A percentile compares a stretch with the other conserved stretches of the same genome.
These are phyloP conservation scores for Anolis carolinensis DNA, from an alignment of 2,113 vertebrate genomes.

Conservation along the genomic window DNA sequence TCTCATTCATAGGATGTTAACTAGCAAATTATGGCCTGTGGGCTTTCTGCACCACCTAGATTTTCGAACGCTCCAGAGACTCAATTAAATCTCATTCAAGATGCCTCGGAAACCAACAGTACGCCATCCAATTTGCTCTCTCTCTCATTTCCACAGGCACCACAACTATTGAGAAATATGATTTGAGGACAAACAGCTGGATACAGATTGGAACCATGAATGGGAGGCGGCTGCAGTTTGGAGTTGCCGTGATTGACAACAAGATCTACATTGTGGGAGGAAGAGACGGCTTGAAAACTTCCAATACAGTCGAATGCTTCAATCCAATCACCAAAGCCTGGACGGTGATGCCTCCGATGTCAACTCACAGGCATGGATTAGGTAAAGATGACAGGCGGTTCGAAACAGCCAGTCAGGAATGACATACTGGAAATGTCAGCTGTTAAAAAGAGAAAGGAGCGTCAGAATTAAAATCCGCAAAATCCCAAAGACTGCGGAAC, in stretches of 20 bases:
- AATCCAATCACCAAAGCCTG: slow-evolving; percentile 90
- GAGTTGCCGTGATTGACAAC: slow-evolving; percentile 95
- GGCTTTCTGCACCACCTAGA: no score
- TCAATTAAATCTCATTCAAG: neutral
- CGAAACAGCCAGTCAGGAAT: neutral
- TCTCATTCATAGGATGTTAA: no score
- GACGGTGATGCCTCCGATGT: slow-evolving; percentile 97
- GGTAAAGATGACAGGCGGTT: slow-evolving; percentile 73
- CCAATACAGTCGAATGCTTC: slow-evolving; percentile 96
- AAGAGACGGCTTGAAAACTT: slow-evolving; percentile 94
- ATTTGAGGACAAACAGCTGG: slow-evolving; percentile 94
- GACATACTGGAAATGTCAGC: neutral
- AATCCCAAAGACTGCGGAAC: neutral
- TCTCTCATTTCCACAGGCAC: slow-evolving; percentile 77
- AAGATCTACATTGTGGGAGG: slow-evolving; percentile 95
- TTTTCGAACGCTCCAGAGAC: no score
- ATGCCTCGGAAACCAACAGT: neutral
- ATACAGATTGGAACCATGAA: slow-evolving; percentile 91
- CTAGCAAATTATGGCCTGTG: no score
- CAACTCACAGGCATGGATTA: slow-evolving; percentile 94
- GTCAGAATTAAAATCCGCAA: neutral
- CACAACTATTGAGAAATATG: slow-evolving; percentile 94
- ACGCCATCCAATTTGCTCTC: neutral
- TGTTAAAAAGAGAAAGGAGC: neutral
- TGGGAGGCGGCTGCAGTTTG: slow-evolving; percentile 91